Evolutionary conservation across 1,140 invertebrate species (phyloP), one percentile per base, ranked within the genome.

Genomic region (Cylas formicarius): DNA sequence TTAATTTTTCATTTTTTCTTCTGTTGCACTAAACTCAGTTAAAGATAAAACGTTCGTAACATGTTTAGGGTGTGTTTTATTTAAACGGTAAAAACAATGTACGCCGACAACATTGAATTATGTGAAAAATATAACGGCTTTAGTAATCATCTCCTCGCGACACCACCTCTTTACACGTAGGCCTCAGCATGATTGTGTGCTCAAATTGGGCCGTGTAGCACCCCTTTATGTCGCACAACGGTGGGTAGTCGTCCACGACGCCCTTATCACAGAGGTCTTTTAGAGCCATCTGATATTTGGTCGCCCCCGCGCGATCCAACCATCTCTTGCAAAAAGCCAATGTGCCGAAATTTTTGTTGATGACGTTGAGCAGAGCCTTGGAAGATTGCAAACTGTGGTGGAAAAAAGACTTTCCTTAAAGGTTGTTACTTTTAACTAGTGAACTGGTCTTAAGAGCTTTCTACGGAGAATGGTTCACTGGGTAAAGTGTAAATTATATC

Each of bases 131-230:
- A n/a, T n/a, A n/a, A n/a, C 8, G 3, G 28, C 13, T 14, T 32
- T 77, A 99, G 67, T 97, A 99, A 68, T 99, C 96, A 42, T 90
- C 85, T 35, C 96, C 96, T 44, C 94, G 80, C 9, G 90, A 96
- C 16, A 99, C 82, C 4, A 99, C 81, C 73, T 99, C 97, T 70
- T 99, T 99, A 73, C 94, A 99, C 0, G 95, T 97, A 9, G 97
- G 96, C 58, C 96, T 76, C 31, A 99, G 73, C 31, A 99, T 79
- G 58, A 99, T 90, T 1, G 97, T 99, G 68, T 99, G 97, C 67
- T 99, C 97, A 67, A 90, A 99, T 69, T 99, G 97, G 32, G 97
- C 97, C 0, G 96, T 99, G 68, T 98, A 99, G 65, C 86, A 95
- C 43, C 96, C 96, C 67, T 95, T 97, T 19, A 90, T 78, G 66